Base-by-base conservation (phyloP, 2,888 invertebrate species). In the Drosophila yooni region DNA sequence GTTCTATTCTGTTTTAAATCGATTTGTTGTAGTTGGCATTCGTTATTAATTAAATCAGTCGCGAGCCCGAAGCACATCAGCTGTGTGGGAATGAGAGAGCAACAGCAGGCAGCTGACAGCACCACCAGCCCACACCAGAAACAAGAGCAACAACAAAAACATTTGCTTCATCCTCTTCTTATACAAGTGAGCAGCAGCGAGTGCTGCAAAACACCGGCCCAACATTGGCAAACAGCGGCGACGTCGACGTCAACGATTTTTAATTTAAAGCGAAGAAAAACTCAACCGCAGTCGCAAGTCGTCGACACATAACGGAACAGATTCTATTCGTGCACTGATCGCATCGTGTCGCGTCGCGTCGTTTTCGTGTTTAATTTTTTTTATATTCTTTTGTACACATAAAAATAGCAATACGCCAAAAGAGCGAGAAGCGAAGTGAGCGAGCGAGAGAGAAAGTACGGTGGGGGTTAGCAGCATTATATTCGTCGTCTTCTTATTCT, bases 1-100 rank as follows among this genome's bases (percentile, higher is more conserved):
- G 21, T 43, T 50, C 61, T 60, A 43, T 69, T 80, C 71, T 82
- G 67, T 73, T 81, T 59, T 59, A 73, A 88, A 85, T 85, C 85
- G 85, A 85, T 88, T 82, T 86, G 86, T 85, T 88, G 88, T 88
- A 85, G 85, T 88, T 88, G 85, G 88, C 88, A 88, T 83, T 83
- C 88, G 88, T 78, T 88, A 88, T 85, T 85, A 85, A 85, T 85
- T 85, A 78, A 85, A 85, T 85, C 88, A 86, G 76, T 81, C 72
- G 63, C 54, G 38, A 38, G 27, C 70, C 64, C 70, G 60, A 65
- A 77, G 15, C 15, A 68, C 74, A 74, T 72, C 82, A 81, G 81
- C 80, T 81, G 84, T 43, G 77, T 64, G 64, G 64, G 72, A 65
- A 62, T 62, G 79, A 67, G 65, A 67, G 59, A 67, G 58, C 60